Base-by-base conservation (phyloP, 1,140 invertebrate species). In the Lepidotrigona ventralis region DNA sequence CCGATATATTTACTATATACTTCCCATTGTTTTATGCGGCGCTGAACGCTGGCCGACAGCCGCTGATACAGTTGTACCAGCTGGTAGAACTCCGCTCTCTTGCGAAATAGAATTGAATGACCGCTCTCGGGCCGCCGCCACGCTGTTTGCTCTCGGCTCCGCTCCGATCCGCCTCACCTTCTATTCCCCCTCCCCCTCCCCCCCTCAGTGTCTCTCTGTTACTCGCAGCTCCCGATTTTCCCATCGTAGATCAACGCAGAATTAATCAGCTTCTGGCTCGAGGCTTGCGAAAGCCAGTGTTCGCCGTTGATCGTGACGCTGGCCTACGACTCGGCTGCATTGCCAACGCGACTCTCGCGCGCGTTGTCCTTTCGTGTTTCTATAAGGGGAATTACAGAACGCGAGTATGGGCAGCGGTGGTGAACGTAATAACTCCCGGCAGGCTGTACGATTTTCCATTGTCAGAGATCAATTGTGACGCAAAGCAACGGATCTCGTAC, bases 1-100 rank as follows among this genome's bases (percentile, higher is more conserved):
- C 70, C 78, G 79, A 88, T 88, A 88, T 88, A 85, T 88, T 88
- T 85, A 87, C 83, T 88, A 72, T 63, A 82, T n/a, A 88, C 71
- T 54, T 8, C 69, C 75, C 46, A 85, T 88, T 88, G 85, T 87
- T 87, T 88, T 85, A 79, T 81, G 78, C 71, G 46, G 46, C 58
- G 63, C 66, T 74, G 56, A 64, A 79, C 33, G 74, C 19, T 51
- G 53, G 23, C 39, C 68, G 75, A 81, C 83, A 77, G 76, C 82
- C 66, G 70, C 73, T 75, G 81, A 79, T 86, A 87, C 66, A 73
- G 64, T 87, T 88, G 78, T 82, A 51, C 54, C 70, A 60, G 60
- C 75, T 53, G 53, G 53, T 60, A 58, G 79, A 86, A 75, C 71
- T 70, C 66, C 5, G 56, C 26, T 54, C 26, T 54, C 56, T 87